Conservation (phyloP, 2,888 invertebrate species). For the Harpagoxenus sublaevis region DNA sequence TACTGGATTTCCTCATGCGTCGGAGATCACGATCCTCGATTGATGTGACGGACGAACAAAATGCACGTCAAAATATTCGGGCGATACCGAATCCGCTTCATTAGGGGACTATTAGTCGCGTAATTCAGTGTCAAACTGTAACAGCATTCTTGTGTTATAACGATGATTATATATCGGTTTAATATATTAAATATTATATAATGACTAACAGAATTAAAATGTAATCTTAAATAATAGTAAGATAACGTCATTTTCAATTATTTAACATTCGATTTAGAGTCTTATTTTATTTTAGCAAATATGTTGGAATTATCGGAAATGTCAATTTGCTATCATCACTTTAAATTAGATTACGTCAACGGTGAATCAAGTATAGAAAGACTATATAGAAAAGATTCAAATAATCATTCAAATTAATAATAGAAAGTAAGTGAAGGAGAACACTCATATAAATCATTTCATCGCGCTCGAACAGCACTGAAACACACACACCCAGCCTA, state of each 20-base stretch:
- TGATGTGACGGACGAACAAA: slow-evolving; percentile 3
- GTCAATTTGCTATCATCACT: not conserved
- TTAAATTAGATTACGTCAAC: not conserved
- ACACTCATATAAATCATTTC: not conserved
- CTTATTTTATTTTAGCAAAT: not conserved
- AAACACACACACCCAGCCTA: slow-evolving; percentile 22
- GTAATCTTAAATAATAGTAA: not conserved
- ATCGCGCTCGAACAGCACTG: not conserved
- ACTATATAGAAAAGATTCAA: not conserved
- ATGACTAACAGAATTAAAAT: not conserved
- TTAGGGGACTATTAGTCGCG: not conserved
- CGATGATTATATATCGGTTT: not conserved
- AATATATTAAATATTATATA: slow-evolving; percentile 8
- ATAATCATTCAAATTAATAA: slow-evolving; percentile 4
- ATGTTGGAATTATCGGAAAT: not conserved
- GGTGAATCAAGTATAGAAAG: not conserved
- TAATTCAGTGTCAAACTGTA: not conserved
- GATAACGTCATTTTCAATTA: not conserved
- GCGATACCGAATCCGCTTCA: not conserved
- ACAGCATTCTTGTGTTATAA: not conserved
- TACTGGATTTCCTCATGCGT: not conserved
- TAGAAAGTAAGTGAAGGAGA: not conserved
- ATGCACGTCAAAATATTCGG: not conserved
- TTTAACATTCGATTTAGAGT: not conserved
- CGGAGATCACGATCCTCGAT: slow-evolving; percentile 4